Percentiles rank a stretch among this genome's conserved stretches.
phyloP scores from a whole-genome alignment of 37 sponge, comb jelly and placozoan species.

The Ianthella basta region DNA sequence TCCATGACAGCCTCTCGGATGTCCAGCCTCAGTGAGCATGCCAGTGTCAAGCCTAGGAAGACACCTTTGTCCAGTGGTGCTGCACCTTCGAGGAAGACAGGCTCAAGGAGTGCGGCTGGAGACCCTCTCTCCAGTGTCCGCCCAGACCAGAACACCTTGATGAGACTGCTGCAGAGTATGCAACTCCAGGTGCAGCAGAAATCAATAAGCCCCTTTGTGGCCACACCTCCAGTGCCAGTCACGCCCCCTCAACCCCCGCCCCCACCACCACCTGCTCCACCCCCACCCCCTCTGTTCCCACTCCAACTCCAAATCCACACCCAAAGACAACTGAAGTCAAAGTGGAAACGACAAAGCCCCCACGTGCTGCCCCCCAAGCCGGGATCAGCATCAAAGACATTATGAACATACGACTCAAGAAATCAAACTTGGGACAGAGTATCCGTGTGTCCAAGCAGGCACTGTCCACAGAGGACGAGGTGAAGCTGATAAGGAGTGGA shows the following conservation, averaged over 20 bases:
- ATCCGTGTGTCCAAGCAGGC: neutral
- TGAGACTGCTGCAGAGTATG: constrained; percentile 1
- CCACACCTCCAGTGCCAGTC: neutral
- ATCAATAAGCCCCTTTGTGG: neutral
- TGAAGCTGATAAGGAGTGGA: constrained; percentile 21
- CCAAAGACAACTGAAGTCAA: neutral
- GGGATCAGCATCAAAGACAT: constrained; percentile 44
- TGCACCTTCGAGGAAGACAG: neutral
- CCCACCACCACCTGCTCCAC: constrained; percentile 30
- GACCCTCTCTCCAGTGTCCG: neutral
- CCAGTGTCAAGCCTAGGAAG: constrained; percentile 14
- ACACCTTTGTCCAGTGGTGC: neutral
- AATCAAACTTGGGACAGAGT: constrained; percentile 18
- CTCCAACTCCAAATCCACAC: neutral
- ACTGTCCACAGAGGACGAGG: constrained; percentile 21
- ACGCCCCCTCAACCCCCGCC: constrained; percentile 26
- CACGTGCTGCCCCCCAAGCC: neutral
- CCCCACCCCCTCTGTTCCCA: constrained; percentile 43
- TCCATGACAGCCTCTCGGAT: neutral
- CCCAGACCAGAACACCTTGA: constrained; percentile 19
- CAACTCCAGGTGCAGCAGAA: constrained; percentile 3
- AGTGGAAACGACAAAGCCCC: neutral
- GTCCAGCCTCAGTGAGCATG: neutral
- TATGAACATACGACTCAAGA: constrained; percentile 18
- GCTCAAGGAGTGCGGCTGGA: no score